Percentiles rank a stretch among this genome's conserved stretches.
phyloP scores from a whole-genome alignment of 1,140 invertebrate species.

The Steinernema khuongi region DNA sequence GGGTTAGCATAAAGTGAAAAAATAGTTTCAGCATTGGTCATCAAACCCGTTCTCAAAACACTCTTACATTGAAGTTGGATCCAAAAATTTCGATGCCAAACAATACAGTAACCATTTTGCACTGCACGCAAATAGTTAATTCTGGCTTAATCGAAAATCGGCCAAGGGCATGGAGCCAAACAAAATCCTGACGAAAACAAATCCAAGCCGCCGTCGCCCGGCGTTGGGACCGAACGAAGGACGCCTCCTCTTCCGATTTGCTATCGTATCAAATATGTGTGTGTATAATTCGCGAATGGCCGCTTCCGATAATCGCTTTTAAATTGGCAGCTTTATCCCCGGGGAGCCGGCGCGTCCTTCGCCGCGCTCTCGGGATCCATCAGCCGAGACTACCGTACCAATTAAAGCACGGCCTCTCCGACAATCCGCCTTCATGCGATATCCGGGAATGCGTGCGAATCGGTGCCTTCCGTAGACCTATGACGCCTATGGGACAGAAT shows the following conservation, averaged over 20 bases:
- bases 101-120: no score
- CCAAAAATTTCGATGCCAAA: no score
- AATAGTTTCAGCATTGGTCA: no score
- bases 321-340: constrained; percentile 16
- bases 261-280: constrained; percentile 17
- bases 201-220: not conserved
- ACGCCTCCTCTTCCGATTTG: constrained; percentile 3
- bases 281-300: constrained; percentile 16
- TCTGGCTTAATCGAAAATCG: not conserved
- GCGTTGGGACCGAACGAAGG: not conserved
- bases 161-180: not conserved
- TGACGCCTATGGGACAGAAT: not conserved
- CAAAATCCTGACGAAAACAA: constrained; percentile 2
- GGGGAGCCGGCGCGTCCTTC: not conserved
- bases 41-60: no score
- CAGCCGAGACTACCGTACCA: not conserved
- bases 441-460: not conserved
- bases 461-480: not conserved
- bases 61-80: no score
- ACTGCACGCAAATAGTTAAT: no score
- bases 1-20: no score
- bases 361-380: not conserved
- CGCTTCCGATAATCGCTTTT: constrained; percentile 16
- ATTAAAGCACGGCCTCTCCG: not conserved
- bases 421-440: not conserved